Percentiles rank a stretch among this genome's conserved stretches.
Evolutionary conservation across 2,888 invertebrate genomes (phyloP).

Genomic region (Apodemia zela): DNA sequence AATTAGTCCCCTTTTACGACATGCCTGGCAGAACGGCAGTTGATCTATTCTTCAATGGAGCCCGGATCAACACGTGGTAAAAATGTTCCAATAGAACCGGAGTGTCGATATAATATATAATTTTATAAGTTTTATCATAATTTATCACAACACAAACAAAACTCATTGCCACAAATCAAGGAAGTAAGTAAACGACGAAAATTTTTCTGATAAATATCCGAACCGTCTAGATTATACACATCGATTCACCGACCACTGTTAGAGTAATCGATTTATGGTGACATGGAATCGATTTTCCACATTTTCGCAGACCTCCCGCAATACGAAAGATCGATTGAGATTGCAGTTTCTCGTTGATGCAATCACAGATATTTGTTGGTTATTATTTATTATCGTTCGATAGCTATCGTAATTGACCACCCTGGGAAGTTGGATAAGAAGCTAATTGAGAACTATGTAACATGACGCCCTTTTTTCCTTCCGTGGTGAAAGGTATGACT

Average conservation of each 20-base stretch:
- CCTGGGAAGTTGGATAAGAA: constrained; percentile 6
- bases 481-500: constrained; percentile 5
- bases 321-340: constrained; percentile 11
- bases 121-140: too few relatives aligned
- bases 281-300: constrained; percentile 16
- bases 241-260: constrained; percentile 1
- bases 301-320: constrained; percentile 15
- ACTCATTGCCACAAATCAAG: too few relatives aligned
- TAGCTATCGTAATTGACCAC: constrained; percentile 11
- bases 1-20: too few relatives aligned
- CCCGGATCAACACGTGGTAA: too few relatives aligned
- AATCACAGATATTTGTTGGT: constrained; percentile 16
- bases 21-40: too few relatives aligned
- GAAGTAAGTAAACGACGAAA: too few relatives aligned
- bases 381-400: constrained; percentile 13
- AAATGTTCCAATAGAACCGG: too few relatives aligned
- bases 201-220: neutral
- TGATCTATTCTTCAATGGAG: too few relatives aligned
- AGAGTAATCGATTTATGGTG: constrained; percentile 1
- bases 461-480: constrained; percentile 5
- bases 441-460: constrained; percentile 2
- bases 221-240: neutral
- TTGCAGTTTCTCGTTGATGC: constrained; percentile 12
- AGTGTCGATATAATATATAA: too few relatives aligned
- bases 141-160: too few relatives aligned